These are phyloP conservation scores for Crotalus viridis DNA, from an alignment of 2,113 vertebrate species.

Conservation along the genomic window DNA sequence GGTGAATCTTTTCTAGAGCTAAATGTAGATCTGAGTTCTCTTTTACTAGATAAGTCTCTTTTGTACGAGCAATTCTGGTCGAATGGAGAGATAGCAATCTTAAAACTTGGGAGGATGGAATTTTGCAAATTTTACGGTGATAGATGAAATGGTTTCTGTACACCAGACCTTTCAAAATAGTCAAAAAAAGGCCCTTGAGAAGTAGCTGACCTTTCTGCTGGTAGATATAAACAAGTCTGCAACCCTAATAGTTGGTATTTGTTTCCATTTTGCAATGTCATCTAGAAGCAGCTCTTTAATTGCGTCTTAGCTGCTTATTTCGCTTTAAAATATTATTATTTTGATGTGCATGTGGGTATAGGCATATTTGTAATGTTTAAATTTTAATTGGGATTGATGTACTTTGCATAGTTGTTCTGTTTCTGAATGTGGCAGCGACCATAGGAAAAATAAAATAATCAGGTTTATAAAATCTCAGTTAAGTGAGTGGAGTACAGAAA, in stretches of 20 bases:
- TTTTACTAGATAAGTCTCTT: background rate
- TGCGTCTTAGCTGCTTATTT: background rate
- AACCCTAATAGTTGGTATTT: background rate
- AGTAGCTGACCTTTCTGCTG: background rate
- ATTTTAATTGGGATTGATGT: background rate
- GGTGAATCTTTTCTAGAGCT: background rate
- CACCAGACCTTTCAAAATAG: background rate
- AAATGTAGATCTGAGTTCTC: background rate
- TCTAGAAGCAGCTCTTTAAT: background rate
- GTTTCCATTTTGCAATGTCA: background rate
- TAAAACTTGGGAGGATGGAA: background rate
- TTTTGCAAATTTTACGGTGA: background rate
- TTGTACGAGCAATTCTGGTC: background rate
- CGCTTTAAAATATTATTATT: background rate
- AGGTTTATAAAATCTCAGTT: background rate
- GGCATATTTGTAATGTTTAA: background rate
- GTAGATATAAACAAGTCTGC: background rate
- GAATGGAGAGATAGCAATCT: background rate
- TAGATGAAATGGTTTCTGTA: background rate
- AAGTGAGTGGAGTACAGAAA: background rate
- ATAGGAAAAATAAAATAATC: background rate
- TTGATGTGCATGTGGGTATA: background rate
- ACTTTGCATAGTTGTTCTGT: background rate
- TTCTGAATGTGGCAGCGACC: background rate
- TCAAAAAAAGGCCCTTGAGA: background rate